Base-by-base conservation (phyloP, 1,140 invertebrate species). In the Drosophila triauraria region DNA sequence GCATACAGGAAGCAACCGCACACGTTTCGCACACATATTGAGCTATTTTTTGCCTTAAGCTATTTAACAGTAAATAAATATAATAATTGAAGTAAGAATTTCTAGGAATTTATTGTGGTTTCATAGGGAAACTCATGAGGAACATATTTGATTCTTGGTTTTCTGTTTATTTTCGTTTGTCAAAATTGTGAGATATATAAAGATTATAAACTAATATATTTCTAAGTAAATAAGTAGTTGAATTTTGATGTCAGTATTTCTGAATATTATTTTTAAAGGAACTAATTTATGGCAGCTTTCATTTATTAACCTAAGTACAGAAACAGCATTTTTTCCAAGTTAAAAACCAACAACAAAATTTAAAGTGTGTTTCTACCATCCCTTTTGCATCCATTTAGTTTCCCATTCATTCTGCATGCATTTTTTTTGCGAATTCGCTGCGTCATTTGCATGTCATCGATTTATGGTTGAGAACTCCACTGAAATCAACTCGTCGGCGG, bases 1-100 rank as follows among this genome's bases (percentile, higher is more conserved):
- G 2, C 20, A 25, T 40, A 44, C 48, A 76, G 63, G 74, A 68
- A 76, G 50, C 47, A 61, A 77, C 12, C 35, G 20, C 62, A 54
- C 43, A 58, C 40, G 50, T 58, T 57, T 53, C 23, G 8, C 46
- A 20, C 35, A 23, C 15, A 35, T 17, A 10, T 9, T 12, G 3
- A 35, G 27, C 6, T 30, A 6, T 30, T 30, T 30, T 30, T 30
- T 1, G 10, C 0, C 32, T 13, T 57, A 60, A 51, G 50, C 43
- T 59, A 58, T 23, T 48, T 40, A 9, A 10, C 10, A 44, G 20
- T 8, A 27, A 47, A 54, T 40, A 25, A 48, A 48, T 40, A 44
- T 20, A 20, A 32, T 59, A 32, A 32, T 23, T 27, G 23, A 0
- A 1, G 4, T 6, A n/a, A 7, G 25, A n/a, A 32, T 9, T 43